Percentiles rank a stretch among this genome's conserved stretches.
Evolutionary conservation across 2,888 invertebrate genomes (phyloP).

Genomic region (Cheilosia vulpina): DNA sequence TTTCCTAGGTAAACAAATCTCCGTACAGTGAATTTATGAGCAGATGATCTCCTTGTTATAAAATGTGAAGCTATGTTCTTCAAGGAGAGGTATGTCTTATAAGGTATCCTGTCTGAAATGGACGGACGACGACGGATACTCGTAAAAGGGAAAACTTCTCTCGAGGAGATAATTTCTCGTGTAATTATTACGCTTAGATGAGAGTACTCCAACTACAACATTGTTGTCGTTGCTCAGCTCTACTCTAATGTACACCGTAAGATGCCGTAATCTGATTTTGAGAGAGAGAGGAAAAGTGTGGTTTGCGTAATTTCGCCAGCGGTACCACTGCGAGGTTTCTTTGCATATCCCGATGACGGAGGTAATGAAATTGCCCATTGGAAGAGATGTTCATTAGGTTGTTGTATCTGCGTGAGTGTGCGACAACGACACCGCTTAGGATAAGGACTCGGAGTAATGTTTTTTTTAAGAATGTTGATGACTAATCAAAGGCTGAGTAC

Average conservation of each 20-base stretch:
- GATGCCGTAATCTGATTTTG: conserved; percentile 55
- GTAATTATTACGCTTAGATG: conserved; percentile 58
- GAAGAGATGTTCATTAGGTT: conserved; percentile 40
- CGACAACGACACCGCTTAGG: neutral
- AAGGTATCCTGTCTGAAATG: conserved; percentile 1
- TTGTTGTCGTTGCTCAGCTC: conserved; percentile 3
- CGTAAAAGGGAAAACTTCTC: conserved; percentile 14
- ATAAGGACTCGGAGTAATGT: neutral
- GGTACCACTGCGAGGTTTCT: conserved; percentile 21
- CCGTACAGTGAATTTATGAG: conserved; percentile 45
- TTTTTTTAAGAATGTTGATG: conserved; percentile 28
- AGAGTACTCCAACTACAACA: conserved; percentile 18
- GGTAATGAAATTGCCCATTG: conserved; percentile 57
- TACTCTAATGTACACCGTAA: conserved; percentile 36
- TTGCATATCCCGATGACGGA: conserved; percentile 26
- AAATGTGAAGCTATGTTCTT: conserved; percentile 16
- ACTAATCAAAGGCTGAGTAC: conserved; percentile 6
- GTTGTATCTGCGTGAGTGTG: conserved; percentile 2
- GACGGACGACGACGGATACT: neutral
- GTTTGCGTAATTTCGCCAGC: conserved; percentile 36
- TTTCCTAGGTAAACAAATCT: conserved; percentile 50
- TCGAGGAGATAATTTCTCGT: conserved; percentile 48
- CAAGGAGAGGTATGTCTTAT: neutral
- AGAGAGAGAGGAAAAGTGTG: conserved; percentile 33
- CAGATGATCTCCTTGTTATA: conserved; percentile 58